Evolutionary conservation across 2,888 invertebrate genomes (phyloP), one percentile per base, ranked within the genome.

Genomic region (Anarsia innoxiella): DNA sequence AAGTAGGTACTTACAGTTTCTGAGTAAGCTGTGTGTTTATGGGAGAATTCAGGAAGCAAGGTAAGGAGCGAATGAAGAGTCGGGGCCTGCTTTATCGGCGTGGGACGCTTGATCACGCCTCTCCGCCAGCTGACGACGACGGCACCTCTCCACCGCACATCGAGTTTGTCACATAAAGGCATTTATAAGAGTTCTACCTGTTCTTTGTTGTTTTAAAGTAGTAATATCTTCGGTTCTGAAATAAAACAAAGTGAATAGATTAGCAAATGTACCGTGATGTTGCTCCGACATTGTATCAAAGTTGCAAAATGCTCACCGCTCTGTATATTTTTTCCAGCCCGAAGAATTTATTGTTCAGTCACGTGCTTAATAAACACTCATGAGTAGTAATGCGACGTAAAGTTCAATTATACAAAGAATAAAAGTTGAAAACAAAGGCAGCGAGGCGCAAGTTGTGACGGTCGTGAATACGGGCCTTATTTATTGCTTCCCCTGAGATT

Each of bases 381-480:
- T 9, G 13, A 13, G 29, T 14, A 23, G 12, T 25, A 15, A 27
- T 2, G 34, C 27, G 15, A 16, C 23, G 26, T 46, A 48, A 44
- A 40, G 45, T 54, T 59, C 60, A 66, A 65, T 66, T 66, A 65
- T 53, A 60, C 59, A 61, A 55, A 57, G 53, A 59, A 50, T 60
- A 65, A 65, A 66, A 66, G 58, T 64, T 62, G 42, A 41, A 49
- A 58, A 67, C 66, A 65, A 66, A 66, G 58, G 51, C 55, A 56
- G 48, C 47, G 56, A 48, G 44, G 51, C 46, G 25, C 52, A 63
- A 63, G 56, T 64, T 64, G 46, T 59, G 58, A 63, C 60, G 48
- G 52, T 46, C 31, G 46, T 47, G 52, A 56, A 14, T 14, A 30
- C 30, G 11, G 15, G 11, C 31, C 16, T 16, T 31, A 31, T 31